Conservation (phyloP, 53 echinoderm and acorn worm genomes). For the Crossaster papposus region DNA sequence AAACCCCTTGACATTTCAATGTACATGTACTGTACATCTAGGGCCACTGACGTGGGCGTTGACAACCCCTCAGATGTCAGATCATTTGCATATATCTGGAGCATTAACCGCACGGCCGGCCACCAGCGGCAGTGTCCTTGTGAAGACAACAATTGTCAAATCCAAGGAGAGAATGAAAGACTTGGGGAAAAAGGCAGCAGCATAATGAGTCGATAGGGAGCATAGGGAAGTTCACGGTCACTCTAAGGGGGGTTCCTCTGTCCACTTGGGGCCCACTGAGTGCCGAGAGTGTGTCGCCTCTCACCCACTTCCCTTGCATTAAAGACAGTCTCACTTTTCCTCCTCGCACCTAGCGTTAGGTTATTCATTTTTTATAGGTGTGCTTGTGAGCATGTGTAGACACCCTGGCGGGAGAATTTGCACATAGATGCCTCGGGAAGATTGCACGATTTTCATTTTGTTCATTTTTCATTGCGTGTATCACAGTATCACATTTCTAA, state of each 20-base stretch:
- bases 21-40: neutral
- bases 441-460: neutral
- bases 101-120: constrained; percentile 56
- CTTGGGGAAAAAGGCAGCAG: neutral
- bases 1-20: constrained; percentile 10
- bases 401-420: too few relatives aligned
- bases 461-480: neutral
- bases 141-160: neutral
- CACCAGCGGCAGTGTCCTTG: neutral
- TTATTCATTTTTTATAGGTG: neutral
- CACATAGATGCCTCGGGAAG: neutral
- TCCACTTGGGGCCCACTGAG: neutral
- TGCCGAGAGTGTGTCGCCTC: neutral
- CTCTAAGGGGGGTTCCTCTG: neutral
- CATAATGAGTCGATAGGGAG: neutral
- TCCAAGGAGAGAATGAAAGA: neutral
- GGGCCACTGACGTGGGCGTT: too few relatives aligned
- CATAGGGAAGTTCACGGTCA: neutral
- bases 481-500: neutral
- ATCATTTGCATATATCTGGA: constrained; percentile 17
- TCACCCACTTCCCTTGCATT: neutral
- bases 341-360: neutral
- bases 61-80: neutral
- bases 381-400: too few relatives aligned
- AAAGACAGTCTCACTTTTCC: constrained; percentile 2